phyloP scores from a whole-genome alignment of 2,113 vertebrate genomes.

The Nothoprocta pentlandii region DNA sequence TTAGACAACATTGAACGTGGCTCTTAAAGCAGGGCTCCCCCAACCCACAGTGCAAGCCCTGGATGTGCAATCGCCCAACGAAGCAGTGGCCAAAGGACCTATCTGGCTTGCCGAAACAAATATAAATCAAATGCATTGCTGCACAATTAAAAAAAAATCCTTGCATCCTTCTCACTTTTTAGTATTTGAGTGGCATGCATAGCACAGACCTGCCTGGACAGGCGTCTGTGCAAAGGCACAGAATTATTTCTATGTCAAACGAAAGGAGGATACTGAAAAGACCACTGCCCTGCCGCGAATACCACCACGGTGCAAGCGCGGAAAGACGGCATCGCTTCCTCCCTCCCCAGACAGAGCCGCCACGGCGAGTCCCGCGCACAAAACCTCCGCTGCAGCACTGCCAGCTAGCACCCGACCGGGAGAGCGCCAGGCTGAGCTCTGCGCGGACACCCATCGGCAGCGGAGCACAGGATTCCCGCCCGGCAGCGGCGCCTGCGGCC shows the following conservation, averaged over 20 bases:
- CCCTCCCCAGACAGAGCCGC: conserved; percentile 6
- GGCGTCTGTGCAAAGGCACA: background rate
- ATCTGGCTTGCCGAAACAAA: background rate
- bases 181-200: background rate
- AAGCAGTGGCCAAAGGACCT: background rate
- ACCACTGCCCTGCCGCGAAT: background rate
- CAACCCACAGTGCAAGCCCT: background rate
- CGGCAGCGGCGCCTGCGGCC: background rate
- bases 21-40: conserved; percentile 44
- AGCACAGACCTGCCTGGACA: background rate
- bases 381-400: background rate
- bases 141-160: background rate
- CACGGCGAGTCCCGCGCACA: background rate
- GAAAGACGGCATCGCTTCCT: conserved; percentile 32
- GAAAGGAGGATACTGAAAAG: background rate
- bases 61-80: fast-evolving
- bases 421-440: background rate
- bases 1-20: conserved; percentile 16
- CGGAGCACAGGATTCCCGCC: conserved; percentile 4
- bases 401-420: background rate
- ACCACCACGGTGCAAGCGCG: fast-evolving
- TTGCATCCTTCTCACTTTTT: background rate
- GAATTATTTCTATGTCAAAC: background rate
- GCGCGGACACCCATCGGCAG: background rate
- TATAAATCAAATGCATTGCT: background rate